A percentile compares a stretch with the other conserved stretches of the same genome.
Evolutionary conservation across 1,140 invertebrate species (phyloP).

Genomic region (Sitodiplosis mosellana): DNA sequence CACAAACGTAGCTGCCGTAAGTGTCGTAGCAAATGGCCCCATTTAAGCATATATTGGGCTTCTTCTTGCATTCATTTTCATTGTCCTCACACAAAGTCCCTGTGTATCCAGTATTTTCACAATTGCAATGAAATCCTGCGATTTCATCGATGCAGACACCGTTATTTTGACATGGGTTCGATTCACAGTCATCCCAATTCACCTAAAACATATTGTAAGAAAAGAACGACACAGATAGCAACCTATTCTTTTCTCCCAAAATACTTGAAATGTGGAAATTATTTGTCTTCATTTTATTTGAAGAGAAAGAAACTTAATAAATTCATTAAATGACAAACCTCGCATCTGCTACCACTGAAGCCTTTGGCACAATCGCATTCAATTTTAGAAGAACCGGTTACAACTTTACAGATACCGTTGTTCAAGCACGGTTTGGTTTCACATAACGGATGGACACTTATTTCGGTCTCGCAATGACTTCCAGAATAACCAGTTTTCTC

Average conservation of each 20-base stretch:
- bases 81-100: constrained; percentile 64
- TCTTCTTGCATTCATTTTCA: constrained; percentile 59
- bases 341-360: constrained; percentile 44
- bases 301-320: constrained; percentile 4
- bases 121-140: constrained; percentile 63
- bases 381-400: constrained; percentile 33
- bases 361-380: constrained; percentile 43
- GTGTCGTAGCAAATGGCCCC: constrained; percentile 59
- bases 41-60: constrained; percentile 51
- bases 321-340: constrained; percentile 25
- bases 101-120: constrained; percentile 52
- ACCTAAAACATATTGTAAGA: no score
- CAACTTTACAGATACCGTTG: constrained; percentile 44
- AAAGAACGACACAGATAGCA: no score
- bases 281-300: no score
- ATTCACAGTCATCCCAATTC: constrained; percentile 49
- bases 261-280: constrained; percentile 4
- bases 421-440: constrained; percentile 51
- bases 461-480: constrained; percentile 55
- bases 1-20: constrained; percentile 63
- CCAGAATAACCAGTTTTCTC: constrained; percentile 50
- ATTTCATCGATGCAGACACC: constrained; percentile 61
- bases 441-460: constrained; percentile 49
- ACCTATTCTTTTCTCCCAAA: no score
- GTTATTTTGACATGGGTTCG: constrained; percentile 62